A percentile compares a stretch with the other conserved stretches of the same genome.
Evolutionary conservation across 2,113 vertebrate species (phyloP).

Genomic region (Microtus pennsylvanicus): DNA sequence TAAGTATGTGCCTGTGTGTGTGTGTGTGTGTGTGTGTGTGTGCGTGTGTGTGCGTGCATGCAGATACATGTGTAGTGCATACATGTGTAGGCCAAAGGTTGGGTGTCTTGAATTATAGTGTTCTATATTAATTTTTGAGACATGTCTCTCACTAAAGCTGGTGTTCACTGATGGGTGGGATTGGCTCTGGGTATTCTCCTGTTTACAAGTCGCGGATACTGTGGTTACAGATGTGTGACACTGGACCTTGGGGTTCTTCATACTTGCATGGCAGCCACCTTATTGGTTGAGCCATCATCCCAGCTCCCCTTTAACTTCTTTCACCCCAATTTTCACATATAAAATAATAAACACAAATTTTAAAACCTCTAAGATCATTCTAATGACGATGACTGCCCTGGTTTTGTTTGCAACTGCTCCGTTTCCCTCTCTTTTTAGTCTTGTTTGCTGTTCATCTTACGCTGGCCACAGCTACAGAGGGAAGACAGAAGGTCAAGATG

Average conservation of each 20-base stretch:
- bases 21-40: not conserved
- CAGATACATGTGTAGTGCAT: no score
- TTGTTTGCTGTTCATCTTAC: slow-evolving; percentile 68
- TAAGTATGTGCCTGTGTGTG: not conserved
- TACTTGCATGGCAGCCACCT: not conserved
- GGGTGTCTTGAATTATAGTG: not conserved
- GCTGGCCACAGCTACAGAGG: slow-evolving; percentile 58
- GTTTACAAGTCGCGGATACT: no score
- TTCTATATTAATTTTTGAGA: not conserved
- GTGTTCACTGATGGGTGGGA: not conserved
- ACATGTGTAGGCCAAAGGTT: not conserved
- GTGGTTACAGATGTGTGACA: not conserved
- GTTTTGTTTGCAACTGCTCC: not conserved
- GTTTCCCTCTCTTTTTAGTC: not conserved
- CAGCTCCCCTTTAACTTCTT: not conserved
- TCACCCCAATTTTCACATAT: not conserved
- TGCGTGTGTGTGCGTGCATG: no score
- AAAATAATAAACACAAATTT: not conserved
- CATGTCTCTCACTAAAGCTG: not conserved
- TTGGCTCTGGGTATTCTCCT: not conserved
- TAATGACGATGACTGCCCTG: not conserved
- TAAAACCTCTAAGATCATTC: not conserved
- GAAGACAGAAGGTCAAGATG: slow-evolving; percentile 58
- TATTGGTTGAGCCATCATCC: no score
- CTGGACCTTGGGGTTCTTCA: not conserved